Evolutionary conservation across 2,113 vertebrate species (phyloP).

Genomic region (Smithornis capensis): DNA sequence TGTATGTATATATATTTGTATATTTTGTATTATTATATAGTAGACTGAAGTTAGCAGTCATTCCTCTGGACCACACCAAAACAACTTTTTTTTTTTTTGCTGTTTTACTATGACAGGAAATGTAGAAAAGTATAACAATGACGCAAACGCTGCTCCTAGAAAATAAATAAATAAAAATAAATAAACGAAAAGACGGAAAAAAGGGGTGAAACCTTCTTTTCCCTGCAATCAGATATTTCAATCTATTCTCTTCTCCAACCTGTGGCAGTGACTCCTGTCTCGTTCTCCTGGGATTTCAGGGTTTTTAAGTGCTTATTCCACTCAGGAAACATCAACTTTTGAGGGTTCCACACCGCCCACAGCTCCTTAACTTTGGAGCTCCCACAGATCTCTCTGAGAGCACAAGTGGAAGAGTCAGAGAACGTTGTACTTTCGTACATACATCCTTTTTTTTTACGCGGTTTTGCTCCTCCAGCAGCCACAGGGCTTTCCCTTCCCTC

Average conservation of each 20-base stretch:
- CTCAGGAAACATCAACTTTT: neutral
- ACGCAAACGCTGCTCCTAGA: neutral
- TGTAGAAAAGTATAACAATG: fast-evolving
- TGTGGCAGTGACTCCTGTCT: neutral
- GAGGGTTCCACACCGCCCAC: neutral
- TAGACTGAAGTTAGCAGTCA: neutral
- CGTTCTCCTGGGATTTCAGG: neutral
- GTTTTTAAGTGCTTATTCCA: neutral
- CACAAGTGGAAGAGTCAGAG: no score
- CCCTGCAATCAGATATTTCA: neutral
- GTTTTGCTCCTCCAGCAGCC: neutral
- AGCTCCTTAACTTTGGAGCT: neutral
- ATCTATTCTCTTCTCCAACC: neutral
- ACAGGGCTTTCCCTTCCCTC: neutral
- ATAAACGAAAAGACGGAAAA: no score
- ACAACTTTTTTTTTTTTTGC: neutral
- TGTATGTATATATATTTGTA: neutral
- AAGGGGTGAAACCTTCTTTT: fast-evolving
- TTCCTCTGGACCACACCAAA: neutral
- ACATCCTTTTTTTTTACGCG: neutral
- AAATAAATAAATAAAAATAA: neutral
- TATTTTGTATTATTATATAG: neutral
- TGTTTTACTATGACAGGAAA: neutral
- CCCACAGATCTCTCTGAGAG: no score
- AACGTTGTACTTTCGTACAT: neutral